Percentiles rank a stretch among this genome's conserved stretches.
Conservation (phyloP, 2,797 vertebrate genomes). For the Antennarius maculatus region DNA sequence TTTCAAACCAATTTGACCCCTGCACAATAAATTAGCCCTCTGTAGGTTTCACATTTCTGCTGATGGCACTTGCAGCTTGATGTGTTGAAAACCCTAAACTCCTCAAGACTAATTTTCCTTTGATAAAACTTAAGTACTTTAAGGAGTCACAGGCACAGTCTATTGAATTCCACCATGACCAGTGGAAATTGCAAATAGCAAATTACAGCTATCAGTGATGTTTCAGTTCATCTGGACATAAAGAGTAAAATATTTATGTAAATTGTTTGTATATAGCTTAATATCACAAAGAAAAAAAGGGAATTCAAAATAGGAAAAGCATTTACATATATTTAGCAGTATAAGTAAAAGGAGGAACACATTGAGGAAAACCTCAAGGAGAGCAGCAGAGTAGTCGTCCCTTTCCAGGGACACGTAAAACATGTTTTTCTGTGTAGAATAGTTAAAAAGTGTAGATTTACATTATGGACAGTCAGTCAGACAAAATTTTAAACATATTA, state of each 20-base stretch:
- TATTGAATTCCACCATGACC: constrained; percentile 61
- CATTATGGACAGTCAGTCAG: not conserved
- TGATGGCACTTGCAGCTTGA: constrained; percentile 13
- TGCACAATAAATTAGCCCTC: constrained; percentile 11
- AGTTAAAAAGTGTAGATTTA: not conserved
- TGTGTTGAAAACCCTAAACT: constrained; percentile 13
- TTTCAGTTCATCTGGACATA: constrained; percentile 23
- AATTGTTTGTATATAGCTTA: not conserved
- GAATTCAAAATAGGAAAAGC: too few species aligned
- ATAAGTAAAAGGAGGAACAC: not conserved
- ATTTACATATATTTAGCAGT: too few species aligned
- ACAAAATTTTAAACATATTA: not conserved
- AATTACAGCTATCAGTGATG: constrained; percentile 56
- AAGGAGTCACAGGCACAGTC: constrained; percentile 35
- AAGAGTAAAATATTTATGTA: constrained; percentile 18
- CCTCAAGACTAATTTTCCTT: constrained; percentile 42
- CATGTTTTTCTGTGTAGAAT: too few species aligned
- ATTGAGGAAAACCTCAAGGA: not conserved
- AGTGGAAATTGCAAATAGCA: constrained; percentile 67
- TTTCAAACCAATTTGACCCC: constrained; percentile 19
- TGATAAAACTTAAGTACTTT: constrained; percentile 54
- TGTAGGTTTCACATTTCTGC: constrained; percentile 21
- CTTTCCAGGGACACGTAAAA: not conserved
- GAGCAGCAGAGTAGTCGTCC: not conserved
- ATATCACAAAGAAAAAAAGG: not conserved